phyloP scores from a whole-genome alignment of 2,888 invertebrate genomes.

The Drosophila rellima region DNA sequence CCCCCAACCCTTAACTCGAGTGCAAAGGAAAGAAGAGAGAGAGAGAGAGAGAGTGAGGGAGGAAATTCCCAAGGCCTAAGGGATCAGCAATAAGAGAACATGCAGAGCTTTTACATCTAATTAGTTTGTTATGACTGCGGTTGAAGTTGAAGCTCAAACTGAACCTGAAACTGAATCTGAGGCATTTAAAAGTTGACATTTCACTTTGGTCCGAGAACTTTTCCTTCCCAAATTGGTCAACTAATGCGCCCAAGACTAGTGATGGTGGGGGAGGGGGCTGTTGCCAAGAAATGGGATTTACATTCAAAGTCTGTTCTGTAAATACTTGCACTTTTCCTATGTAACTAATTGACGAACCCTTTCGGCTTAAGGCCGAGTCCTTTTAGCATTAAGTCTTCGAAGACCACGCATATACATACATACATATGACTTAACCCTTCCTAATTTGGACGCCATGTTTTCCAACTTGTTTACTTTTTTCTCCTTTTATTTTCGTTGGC shows the following conservation, averaged over 20 bases:
- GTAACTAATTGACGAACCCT: conserved; percentile 48
- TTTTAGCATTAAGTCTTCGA: conserved; percentile 61
- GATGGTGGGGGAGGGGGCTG: not conserved
- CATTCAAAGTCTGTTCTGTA: conserved; percentile 44
- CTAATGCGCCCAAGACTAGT: conserved; percentile 62
- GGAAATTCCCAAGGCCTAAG: conserved; percentile 8
- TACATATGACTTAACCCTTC: conserved; percentile 31
- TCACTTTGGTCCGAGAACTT: conserved; percentile 25
- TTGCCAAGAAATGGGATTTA: conserved; percentile 39
- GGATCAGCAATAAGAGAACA: conserved; percentile 33
- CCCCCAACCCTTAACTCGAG: conserved; percentile 16
- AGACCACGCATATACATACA: conserved; percentile 8
- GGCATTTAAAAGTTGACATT: conserved; percentile 60
- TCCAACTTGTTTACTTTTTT: conserved; percentile 34
- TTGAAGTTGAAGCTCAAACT: conserved; percentile 15
- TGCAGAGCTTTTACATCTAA: conserved; percentile 68
- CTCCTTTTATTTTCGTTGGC: conserved; percentile 26
- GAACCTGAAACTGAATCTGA: conserved; percentile 8
- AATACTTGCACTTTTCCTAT: conserved; percentile 65
- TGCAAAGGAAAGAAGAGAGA: not conserved
- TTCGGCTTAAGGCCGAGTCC: conserved; percentile 67
- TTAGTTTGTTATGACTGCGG: conserved; percentile 62
- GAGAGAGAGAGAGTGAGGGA: not conserved
- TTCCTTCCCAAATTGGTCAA: conserved; percentile 50
- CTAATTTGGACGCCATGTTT: conserved; percentile 55